Evolutionary conservation across 2,797 vertebrate genomes (phyloP).

Genomic region (Hoplostethus atlanticus): DNA sequence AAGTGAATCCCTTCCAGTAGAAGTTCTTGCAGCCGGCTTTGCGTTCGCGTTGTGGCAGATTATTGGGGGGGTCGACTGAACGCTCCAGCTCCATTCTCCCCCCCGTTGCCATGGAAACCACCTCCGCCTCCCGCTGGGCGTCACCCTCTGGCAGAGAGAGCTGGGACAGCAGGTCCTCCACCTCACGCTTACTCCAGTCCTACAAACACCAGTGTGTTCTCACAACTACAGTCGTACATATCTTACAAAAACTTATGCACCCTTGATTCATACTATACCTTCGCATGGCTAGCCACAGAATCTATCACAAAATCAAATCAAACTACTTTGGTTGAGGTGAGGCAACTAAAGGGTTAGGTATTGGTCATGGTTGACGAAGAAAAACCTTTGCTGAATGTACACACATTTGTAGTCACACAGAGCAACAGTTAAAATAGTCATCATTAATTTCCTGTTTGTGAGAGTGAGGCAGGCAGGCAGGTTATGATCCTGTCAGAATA

Average conservation of each 20-base stretch:
- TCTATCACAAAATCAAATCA: too few relatives aligned
- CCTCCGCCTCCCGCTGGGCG: slow-evolving; percentile 60
- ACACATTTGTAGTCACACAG: not conserved
- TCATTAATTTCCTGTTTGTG: too few relatives aligned
- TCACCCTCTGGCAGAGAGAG: slow-evolving; percentile 75
- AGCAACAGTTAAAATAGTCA: not conserved
- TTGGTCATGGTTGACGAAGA: too few relatives aligned
- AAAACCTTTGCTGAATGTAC: not conserved
- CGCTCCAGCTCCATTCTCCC: slow-evolving; percentile 78
- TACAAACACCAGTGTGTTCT: slow-evolving; percentile 28
- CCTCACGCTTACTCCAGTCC: slow-evolving; percentile 82
- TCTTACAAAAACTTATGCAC: too few relatives aligned
- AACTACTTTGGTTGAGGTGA: too few relatives aligned
- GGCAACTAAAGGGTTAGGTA: too few relatives aligned
- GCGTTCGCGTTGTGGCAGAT: slow-evolving; percentile 75
- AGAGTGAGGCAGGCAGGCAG: too few relatives aligned
- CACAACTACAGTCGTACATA: too few relatives aligned
- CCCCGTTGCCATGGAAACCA: slow-evolving; percentile 62
- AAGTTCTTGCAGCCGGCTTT: slow-evolving; percentile 87
- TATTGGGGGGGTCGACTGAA: slow-evolving; percentile 75
- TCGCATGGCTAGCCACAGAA: too few relatives aligned
- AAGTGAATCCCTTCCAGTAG: slow-evolving; percentile 87
- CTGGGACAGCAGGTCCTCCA: slow-evolving; percentile 81
- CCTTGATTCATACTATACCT: too few relatives aligned
- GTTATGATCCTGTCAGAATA: too few relatives aligned